These are phyloP conservation scores for Carlito syrichta DNA, from an alignment of 2,113 vertebrate genomes.

Conservation along the genomic window DNA sequence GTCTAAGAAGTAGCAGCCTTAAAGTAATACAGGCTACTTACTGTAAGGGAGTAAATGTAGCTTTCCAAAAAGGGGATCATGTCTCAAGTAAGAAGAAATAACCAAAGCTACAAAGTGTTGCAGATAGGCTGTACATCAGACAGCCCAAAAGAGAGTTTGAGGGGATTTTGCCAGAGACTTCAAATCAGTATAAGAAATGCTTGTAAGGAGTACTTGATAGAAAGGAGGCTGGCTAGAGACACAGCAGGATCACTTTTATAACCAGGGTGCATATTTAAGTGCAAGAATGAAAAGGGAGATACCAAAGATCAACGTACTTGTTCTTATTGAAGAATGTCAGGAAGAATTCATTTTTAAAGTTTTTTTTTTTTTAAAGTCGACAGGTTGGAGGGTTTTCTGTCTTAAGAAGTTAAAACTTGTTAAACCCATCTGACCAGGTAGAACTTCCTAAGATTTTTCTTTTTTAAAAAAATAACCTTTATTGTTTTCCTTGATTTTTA, in stretches of 20 bases:
- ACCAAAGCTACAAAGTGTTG: not conserved
- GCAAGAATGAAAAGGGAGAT: not conserved
- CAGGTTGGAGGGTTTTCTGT: not conserved
- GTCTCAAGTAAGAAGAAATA: conserved; percentile 33
- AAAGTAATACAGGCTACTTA: not conserved
- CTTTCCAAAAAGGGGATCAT: not conserved
- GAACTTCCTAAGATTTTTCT: conserved; percentile 7
- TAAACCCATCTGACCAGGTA: not conserved
- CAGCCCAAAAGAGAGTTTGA: not conserved
- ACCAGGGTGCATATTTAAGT: not conserved
- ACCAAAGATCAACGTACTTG: not conserved
- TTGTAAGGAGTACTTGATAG: not conserved
- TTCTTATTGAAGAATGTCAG: not conserved
- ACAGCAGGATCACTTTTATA: not conserved
- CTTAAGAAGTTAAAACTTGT: not conserved
- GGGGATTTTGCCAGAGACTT: not conserved
- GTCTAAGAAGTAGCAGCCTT: not conserved
- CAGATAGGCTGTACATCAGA: not conserved
- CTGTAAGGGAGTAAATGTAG: not conserved
- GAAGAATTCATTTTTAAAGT: conserved; percentile 23
- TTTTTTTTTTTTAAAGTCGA: not conserved
- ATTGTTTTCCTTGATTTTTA: not conserved
- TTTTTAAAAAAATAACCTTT: not conserved
- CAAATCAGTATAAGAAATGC: not conserved
- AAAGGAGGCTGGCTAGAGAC: not conserved